Evolutionary conservation across 2,797 vertebrate species (phyloP).

Genomic region (Phoebastria nigripes): DNA sequence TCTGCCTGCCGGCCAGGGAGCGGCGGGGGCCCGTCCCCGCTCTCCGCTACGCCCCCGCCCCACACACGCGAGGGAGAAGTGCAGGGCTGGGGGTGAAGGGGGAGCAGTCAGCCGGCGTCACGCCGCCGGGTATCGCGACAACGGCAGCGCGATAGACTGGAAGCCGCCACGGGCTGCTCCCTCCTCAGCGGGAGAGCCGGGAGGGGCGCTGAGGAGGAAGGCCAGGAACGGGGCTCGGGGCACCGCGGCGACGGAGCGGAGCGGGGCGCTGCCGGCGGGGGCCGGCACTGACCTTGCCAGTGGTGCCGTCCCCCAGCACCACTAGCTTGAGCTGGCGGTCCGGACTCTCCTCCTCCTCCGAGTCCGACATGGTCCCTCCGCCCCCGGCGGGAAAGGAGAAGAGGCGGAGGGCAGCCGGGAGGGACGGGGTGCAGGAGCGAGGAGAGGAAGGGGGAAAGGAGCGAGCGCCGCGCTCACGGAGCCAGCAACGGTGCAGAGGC

Average conservation of each 20-base stretch:
- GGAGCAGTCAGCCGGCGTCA: background rate
- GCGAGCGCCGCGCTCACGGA: background rate
- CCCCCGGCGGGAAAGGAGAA: background rate
- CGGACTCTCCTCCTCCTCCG: slow-evolving; percentile 92
- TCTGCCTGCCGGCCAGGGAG: background rate
- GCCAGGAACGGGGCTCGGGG: background rate
- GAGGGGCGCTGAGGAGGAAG: background rate
- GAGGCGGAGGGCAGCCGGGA: background rate
- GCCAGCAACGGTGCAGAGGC: rapidly evolving
- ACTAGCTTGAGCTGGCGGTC: slow-evolving; percentile 95
- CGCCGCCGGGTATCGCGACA: background rate
- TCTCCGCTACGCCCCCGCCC: background rate
- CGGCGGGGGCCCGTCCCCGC: too few species aligned
- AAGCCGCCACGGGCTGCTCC: background rate
- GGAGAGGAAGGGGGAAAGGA: background rate
- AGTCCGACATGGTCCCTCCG: slow-evolving; percentile 88
- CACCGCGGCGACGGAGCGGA: background rate
- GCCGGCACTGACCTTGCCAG: slow-evolving; percentile 90
- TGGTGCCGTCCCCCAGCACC: slow-evolving; percentile 93
- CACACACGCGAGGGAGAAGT: background rate
- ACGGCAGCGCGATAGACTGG: background rate
- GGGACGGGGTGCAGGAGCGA: background rate
- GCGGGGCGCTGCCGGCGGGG: background rate
- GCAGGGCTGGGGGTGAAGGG: background rate
- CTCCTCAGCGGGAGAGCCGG: background rate